Evolutionary conservation across 2,797 vertebrate genomes (phyloP).

Genomic region (Philypnodon macrostomus): DNA sequence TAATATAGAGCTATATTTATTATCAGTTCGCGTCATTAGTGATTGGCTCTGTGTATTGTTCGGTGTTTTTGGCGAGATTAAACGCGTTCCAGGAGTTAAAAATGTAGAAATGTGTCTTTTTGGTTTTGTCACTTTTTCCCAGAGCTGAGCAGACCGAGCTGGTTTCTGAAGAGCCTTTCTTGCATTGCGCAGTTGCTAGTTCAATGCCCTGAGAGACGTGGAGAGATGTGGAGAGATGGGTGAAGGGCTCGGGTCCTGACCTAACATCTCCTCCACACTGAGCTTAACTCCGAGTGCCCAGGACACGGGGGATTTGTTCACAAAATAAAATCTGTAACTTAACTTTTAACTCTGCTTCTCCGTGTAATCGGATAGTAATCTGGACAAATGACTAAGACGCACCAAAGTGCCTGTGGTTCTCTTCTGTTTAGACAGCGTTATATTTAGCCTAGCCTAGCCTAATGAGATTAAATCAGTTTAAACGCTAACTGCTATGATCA

Average conservation of each 20-base stretch:
- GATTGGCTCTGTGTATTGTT: background rate
- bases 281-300: constrained; percentile 45
- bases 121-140: constrained; percentile 17
- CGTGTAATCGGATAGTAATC: background rate
- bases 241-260: constrained; percentile 73
- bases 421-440: background rate
- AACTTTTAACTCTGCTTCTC: constrained; percentile 5
- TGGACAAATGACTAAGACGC: background rate
- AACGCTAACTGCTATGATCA: no score
- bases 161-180: constrained; percentile 66
- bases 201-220: constrained; percentile 73
- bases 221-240: constrained; percentile 71
- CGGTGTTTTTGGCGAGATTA: background rate
- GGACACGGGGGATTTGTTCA: constrained; percentile 28
- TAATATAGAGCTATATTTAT: no score
- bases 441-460: no score
- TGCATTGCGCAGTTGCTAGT: constrained; percentile 64
- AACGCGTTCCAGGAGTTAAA: no score
- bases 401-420: background rate
- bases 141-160: constrained; percentile 59
- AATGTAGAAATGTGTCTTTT: no score
- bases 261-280: constrained; percentile 62
- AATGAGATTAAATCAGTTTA: no score
- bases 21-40: background rate
- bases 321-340: constrained; percentile 13